phyloP scores from a whole-genome alignment of 2,797 vertebrate species.

The Triplophysa yarkandensis region DNA sequence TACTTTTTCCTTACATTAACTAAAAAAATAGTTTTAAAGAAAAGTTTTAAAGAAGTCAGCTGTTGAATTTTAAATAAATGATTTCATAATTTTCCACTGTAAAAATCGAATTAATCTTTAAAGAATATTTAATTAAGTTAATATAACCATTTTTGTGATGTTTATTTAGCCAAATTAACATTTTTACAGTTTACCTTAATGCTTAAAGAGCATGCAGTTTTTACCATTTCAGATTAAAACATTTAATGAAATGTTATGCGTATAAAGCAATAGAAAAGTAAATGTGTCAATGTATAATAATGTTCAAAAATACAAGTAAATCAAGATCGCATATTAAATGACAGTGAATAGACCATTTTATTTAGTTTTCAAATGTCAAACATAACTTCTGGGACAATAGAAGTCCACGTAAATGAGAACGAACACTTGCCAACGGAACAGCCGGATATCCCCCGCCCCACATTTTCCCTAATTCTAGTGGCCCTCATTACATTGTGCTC shows the following conservation, averaged over 20 bases:
- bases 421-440: conserved; percentile 40
- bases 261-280: background rate
- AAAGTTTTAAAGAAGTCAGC: no score
- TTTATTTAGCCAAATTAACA: no score
- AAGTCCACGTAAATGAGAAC: conserved; percentile 35
- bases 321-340: conserved; percentile 5
- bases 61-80: no score
- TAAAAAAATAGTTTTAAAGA: no score
- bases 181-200: no score
- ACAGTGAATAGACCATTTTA: background rate
- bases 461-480: conserved; percentile 39
- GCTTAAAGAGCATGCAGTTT: background rate
- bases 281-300: background rate
- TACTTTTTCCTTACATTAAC: no score
- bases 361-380: conserved; percentile 22
- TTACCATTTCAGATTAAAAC: no score
- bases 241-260: background rate
- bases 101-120: no score
- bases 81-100: no score
- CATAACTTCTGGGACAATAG: conserved; percentile 19
- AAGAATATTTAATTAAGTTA: no score
- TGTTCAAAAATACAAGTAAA: background rate
- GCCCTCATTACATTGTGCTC: conserved; percentile 43
- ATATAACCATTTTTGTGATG: no score
- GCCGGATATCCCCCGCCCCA: conserved; percentile 52